These are phyloP conservation scores for Eleginops maclovinus DNA, from an alignment of 2,113 vertebrate genomes.

Conservation along the genomic window DNA sequence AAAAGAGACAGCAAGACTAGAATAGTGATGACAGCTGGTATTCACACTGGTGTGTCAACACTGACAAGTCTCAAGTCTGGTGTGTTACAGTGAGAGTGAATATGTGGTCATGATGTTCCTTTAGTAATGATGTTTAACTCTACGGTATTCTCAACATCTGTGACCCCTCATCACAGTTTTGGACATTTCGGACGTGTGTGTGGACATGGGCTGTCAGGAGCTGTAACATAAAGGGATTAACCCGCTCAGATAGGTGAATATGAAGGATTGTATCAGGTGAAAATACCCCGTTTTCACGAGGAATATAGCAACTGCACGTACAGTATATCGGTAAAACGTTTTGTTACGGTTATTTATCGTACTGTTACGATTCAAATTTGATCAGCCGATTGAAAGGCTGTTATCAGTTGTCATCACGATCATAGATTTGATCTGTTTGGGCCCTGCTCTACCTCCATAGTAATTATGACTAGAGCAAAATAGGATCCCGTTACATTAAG, in stretches of 20 bases:
- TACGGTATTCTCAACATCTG: not conserved
- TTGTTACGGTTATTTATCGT: not conserved
- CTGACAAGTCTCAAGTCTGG: slow-evolving; percentile 41
- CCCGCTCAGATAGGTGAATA: not conserved
- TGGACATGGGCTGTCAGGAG: not conserved
- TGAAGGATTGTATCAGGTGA: not conserved
- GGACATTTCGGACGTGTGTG: not conserved
- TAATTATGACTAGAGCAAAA: too few species aligned
- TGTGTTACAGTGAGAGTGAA: not conserved
- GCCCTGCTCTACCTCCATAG: too few species aligned
- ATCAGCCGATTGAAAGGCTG: too few species aligned
- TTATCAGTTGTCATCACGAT: too few species aligned
- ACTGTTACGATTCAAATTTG: too few species aligned
- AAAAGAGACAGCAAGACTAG: slow-evolving; percentile 48
- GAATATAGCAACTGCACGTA: too few species aligned
- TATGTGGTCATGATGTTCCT: not conserved
- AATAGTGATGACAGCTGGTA: slow-evolving; percentile 47
- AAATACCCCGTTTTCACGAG: too few species aligned
- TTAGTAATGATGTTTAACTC: not conserved
- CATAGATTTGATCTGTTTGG: too few species aligned
- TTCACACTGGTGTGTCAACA: slow-evolving; percentile 48
- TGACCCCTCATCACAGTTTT: not conserved
- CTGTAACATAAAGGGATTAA: not conserved
- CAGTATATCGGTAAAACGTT: not conserved
- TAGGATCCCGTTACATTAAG: too few species aligned